A percentile compares a stretch with the other conserved stretches of the same genome.
These are phyloP conservation scores for Xenops minutus DNA, from an alignment of 2,797 vertebrate species.

Conservation along the genomic window DNA sequence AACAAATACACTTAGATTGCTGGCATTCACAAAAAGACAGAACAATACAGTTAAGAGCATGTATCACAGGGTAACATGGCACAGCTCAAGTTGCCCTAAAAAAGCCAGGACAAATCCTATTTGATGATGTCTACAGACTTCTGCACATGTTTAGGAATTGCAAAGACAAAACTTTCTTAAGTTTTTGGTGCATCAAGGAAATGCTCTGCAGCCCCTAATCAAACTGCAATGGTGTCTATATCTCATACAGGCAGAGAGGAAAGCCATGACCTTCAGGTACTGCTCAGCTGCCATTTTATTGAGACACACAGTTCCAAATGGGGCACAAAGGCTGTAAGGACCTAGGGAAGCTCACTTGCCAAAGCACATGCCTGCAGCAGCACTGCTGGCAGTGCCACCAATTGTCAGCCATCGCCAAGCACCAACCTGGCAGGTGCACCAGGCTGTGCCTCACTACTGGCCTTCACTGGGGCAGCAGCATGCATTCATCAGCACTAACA, in stretches of 20 bases:
- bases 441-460: neutral
- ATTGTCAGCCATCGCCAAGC: neutral
- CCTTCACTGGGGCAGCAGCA: neutral
- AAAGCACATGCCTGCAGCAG: fast-evolving
- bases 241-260: neutral
- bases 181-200: neutral
- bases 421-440: neutral
- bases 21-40: neutral
- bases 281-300: neutral
- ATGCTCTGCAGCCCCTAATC: neutral
- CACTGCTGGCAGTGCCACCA: neutral
- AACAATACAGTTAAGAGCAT: neutral
- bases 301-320: neutral
- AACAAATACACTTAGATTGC: neutral
- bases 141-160: neutral
- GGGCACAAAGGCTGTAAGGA: neutral
- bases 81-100: neutral
- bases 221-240: neutral
- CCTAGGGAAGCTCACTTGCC: neutral
- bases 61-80: neutral
- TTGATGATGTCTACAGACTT: neutral
- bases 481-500: neutral
- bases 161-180: neutral
- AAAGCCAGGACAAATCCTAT: neutral
- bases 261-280: neutral